These are phyloP conservation scores for Alauda arvensis DNA, from an alignment of 2,797 vertebrate genomes.

Conservation along the genomic window DNA sequence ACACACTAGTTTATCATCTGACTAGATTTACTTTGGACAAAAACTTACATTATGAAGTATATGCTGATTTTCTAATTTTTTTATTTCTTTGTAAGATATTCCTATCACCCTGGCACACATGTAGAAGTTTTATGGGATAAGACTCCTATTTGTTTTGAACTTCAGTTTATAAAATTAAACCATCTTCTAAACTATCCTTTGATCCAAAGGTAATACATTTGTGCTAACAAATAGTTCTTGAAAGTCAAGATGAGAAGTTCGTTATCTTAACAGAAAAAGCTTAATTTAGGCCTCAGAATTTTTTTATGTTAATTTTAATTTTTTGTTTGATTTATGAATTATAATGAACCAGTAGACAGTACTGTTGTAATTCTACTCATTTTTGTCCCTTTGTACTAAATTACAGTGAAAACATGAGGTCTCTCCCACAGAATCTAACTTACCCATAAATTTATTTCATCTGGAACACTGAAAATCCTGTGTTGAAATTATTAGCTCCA, in stretches of 20 bases:
- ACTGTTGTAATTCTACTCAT: not conserved
- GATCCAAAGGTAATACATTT: not conserved
- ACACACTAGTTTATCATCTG: not conserved
- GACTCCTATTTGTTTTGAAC: not conserved
- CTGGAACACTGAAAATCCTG: not conserved
- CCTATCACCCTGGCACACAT: not conserved
- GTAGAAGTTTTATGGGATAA: not conserved
- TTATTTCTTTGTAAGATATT: not conserved
- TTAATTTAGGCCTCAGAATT: not conserved
- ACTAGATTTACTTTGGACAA: not conserved
- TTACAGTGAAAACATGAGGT: not conserved
- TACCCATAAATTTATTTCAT: not conserved
- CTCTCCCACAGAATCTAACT: not conserved
- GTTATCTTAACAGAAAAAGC: not conserved
- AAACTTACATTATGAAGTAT: not conserved
- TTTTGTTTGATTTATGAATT: not conserved
- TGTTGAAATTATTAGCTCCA: not conserved
- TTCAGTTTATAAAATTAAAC: not conserved
- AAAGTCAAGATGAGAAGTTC: not conserved
- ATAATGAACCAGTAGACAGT: not conserved
- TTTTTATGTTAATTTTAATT: not conserved
- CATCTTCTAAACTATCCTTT: not conserved
- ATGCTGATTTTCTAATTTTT: not conserved
- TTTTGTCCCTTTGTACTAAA: not conserved
- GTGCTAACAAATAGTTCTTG: not conserved